These are phyloP conservation scores for Seriola aureovittata DNA, from an alignment of 2,113 vertebrate genomes.

Conservation along the genomic window DNA sequence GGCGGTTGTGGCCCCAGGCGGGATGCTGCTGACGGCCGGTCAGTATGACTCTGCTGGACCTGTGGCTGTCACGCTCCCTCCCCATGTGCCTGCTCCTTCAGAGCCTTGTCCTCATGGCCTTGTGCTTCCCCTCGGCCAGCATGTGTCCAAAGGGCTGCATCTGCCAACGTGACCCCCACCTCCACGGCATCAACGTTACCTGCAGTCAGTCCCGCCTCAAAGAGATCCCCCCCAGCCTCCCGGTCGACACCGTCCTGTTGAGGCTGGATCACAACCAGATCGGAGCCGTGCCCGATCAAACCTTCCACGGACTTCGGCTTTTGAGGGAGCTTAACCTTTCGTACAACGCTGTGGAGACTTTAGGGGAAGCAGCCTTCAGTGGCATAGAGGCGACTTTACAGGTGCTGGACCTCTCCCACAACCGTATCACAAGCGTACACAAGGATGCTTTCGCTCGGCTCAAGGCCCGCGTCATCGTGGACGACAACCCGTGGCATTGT, in stretches of 20 bases:
- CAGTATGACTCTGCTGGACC: conserved; percentile 98
- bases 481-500: conserved; percentile 98
- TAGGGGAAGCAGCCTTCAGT: conserved; percentile 94
- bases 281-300: conserved; percentile 93
- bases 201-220: conserved; percentile 98
- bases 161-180: conserved; percentile 90
- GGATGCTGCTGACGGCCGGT: conserved; percentile 91
- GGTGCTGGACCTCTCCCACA: conserved; percentile 96
- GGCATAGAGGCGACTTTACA: conserved; percentile 95
- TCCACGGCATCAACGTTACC: conserved; percentile 92
- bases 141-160: conserved; percentile 98
- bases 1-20: conserved; percentile 85
- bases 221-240: conserved; percentile 96
- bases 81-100: conserved; percentile 99
- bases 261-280: conserved; percentile 98
- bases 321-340: conserved; percentile 96
- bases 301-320: conserved; percentile 94
- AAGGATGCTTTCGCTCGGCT: conserved; percentile 95
- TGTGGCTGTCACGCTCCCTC: conserved; percentile 97
- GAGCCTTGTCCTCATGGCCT: conserved; percentile 98
- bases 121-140: conserved; percentile 98
- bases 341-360: conserved; percentile 95
- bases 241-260: conserved; percentile 92
- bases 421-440: conserved; percentile 95
- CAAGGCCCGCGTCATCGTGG: conserved; percentile 93